phyloP scores from a whole-genome alignment of 2,113 vertebrate genomes.

The Megaceryle torquata region DNA sequence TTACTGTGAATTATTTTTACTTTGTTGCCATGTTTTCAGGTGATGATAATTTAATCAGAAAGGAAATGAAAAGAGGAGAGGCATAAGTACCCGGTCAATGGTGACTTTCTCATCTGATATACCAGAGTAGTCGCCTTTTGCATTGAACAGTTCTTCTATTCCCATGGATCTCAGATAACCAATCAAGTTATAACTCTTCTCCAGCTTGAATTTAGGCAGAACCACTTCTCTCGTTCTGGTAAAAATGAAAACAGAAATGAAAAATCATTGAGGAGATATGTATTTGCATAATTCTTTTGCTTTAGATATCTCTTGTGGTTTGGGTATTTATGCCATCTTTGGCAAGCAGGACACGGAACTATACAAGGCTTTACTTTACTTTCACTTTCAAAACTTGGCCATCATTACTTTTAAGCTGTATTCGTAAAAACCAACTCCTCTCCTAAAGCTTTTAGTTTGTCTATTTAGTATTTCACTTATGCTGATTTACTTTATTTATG shows the following conservation, averaged over 20 bases:
- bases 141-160: constrained; percentile 82
- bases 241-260: background rate
- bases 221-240: constrained; percentile 90
- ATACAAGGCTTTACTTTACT: background rate
- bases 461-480: background rate
- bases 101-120: constrained; percentile 83
- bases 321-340: background rate
- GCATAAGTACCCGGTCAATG: constrained; percentile 83
- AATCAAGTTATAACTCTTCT: constrained; percentile 91
- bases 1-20: background rate
- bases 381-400: background rate
- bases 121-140: constrained; percentile 82
- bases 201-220: constrained; percentile 91
- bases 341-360: background rate
- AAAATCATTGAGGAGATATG: background rate
- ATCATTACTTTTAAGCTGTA: background rate
- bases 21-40: background rate
- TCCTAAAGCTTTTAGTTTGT: background rate
- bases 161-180: constrained; percentile 86
- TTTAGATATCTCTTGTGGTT: background rate
- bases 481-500: background rate
- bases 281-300: background rate
- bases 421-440: background rate
- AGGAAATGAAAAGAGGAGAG: background rate
- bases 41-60: background rate